phyloP scores from a whole-genome alignment of 2,797 vertebrate genomes.

The Antennarius maculatus region DNA sequence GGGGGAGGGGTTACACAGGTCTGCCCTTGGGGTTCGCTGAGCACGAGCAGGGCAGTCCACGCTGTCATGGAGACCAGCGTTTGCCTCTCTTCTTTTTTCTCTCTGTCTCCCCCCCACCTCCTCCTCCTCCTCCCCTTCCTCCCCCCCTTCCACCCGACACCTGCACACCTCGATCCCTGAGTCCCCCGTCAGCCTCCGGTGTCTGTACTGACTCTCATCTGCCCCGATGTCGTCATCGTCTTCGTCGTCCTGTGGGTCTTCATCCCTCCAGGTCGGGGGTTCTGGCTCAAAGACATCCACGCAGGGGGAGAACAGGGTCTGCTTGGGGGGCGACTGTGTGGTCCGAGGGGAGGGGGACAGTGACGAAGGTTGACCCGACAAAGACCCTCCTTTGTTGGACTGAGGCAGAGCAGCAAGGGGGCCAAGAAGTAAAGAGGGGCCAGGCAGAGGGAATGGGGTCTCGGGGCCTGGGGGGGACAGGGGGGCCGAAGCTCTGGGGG shows the following conservation, averaged over 20 bases:
- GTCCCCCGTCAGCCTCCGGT: conserved; percentile 88
- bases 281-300: conserved; percentile 81
- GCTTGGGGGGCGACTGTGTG: conserved; percentile 78
- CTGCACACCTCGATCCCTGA: conserved; percentile 92
- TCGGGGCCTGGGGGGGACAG: conserved; percentile 7
- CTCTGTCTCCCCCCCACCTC: conserved; percentile 58
- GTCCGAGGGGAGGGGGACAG: conserved; percentile 69
- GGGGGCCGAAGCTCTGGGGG: conserved; percentile 15
- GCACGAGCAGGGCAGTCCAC: conserved; percentile 76
- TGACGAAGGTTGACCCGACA: conserved; percentile 62
- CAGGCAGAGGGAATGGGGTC: conserved; percentile 19
- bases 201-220: conserved; percentile 85
- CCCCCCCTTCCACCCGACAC: conserved; percentile 82
- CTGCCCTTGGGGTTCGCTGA: conserved; percentile 59
- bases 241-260: conserved; percentile 58
- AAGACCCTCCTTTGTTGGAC: conserved; percentile 49
- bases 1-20: conserved; percentile 62
- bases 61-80: conserved; percentile 77
- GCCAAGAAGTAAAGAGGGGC: conserved; percentile 58
- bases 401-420: conserved; percentile 62
- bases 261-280: conserved; percentile 61
- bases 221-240: conserved; percentile 80
- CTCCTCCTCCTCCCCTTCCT: conserved; percentile 74
- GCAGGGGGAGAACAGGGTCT: conserved; percentile 82
- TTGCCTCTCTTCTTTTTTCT: conserved; percentile 40